A percentile compares a stretch with the other conserved stretches of the same genome.
phyloP scores from a whole-genome alignment of 1,140 invertebrate genomes.

The Drosophila carrolli region DNA sequence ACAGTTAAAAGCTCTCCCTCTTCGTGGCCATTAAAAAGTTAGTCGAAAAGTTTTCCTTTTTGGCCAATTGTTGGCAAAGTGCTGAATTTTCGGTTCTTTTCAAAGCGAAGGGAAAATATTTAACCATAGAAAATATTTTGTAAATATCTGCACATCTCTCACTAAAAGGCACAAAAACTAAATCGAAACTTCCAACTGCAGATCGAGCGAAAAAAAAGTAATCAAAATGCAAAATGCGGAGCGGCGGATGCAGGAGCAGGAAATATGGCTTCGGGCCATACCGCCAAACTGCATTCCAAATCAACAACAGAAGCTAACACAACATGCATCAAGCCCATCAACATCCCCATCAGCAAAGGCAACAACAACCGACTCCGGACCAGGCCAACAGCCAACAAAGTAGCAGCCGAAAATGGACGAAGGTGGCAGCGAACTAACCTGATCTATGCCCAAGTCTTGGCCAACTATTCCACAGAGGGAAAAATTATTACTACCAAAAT shows the following conservation, averaged over 20 bases:
- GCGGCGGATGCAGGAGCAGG: constrained; percentile 61
- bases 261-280: constrained; percentile 60
- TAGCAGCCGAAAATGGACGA: constrained; percentile 74
- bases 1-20: constrained; percentile 60
- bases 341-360: constrained; percentile 68
- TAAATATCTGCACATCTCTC: constrained; percentile 10
- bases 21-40: constrained; percentile 63
- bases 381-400: constrained; percentile 54
- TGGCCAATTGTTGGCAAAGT: constrained; percentile 57
- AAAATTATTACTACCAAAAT: not conserved
- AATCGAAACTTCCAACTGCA: constrained; percentile 43
- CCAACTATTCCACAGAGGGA: constrained; percentile 15
- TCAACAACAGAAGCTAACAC: constrained; percentile 80
- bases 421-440: constrained; percentile 57
- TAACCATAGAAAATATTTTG: constrained; percentile 24
- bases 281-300: constrained; percentile 79
- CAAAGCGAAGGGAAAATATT: constrained; percentile 15
- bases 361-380: constrained; percentile 21
- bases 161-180: constrained; percentile 28
- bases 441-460: constrained; percentile 45
- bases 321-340: constrained; percentile 79
- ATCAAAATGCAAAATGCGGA: constrained; percentile 69
- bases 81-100: constrained; percentile 55
- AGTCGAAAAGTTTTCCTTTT: constrained; percentile 51
- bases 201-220: constrained; percentile 47